Conservation (phyloP, 2,797 vertebrate genomes). For the Dicrostonyx torquatus region DNA sequence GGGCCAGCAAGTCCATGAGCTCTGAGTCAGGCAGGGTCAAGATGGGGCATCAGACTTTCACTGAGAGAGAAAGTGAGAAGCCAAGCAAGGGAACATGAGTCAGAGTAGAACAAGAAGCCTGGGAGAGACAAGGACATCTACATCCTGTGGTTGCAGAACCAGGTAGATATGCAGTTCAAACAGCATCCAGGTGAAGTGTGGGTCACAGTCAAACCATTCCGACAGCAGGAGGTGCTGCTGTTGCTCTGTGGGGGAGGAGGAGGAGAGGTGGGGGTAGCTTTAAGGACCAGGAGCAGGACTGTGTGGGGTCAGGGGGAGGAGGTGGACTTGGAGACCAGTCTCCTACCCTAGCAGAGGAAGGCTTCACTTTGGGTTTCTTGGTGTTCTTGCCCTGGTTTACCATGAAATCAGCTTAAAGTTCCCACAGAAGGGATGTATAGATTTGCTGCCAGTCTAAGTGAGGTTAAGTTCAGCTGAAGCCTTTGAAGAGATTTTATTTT, state of each 20-base stretch:
- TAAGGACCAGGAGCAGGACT: neutral
- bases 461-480: neutral
- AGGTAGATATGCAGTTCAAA: neutral
- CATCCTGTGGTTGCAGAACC: neutral
- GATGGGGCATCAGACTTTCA: neutral
- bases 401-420: neutral
- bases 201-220: no score
- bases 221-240: neutral
- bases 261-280: neutral
- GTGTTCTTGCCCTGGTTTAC: neutral
- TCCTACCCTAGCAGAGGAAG: neutral
- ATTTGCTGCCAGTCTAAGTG: neutral
- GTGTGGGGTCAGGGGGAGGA: neutral
- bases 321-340: neutral
- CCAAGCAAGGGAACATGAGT: neutral
- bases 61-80: neutral
- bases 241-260: neutral
- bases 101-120: neutral
- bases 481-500: neutral
- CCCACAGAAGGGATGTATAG: neutral
- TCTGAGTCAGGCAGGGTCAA: constrained; percentile 6
- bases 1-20: neutral
- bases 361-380: neutral
- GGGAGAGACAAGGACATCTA: neutral
- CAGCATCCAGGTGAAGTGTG: neutral